These are phyloP conservation scores for Epistrophe eligans DNA, from an alignment of 2,888 invertebrate genomes.

Conservation along the genomic window DNA sequence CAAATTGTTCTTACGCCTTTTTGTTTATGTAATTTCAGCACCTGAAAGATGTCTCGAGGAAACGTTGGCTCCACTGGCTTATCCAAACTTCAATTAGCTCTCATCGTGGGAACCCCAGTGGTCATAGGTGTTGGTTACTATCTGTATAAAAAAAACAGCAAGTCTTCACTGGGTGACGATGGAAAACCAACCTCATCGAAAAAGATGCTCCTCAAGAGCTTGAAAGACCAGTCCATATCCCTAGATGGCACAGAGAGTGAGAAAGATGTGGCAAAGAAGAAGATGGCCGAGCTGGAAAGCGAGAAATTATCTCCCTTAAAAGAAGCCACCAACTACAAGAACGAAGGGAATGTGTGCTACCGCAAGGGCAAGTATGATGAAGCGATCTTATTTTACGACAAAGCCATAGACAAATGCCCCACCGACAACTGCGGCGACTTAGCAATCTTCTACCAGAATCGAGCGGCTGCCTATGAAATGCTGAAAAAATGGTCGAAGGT, in stretches of 20 bases:
- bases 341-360: slow-evolving; percentile 94
- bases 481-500: slow-evolving; percentile 93
- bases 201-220: slow-evolving; percentile 85
- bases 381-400: slow-evolving; percentile 94
- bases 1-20: background rate
- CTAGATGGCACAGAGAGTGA: slow-evolving; percentile 84
- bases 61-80: slow-evolving; percentile 80
- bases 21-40: slow-evolving; percentile 70
- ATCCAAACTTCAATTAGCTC: slow-evolving; percentile 93
- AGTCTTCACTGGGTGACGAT: slow-evolving; percentile 71
- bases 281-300: slow-evolving; percentile 79
- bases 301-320: slow-evolving; percentile 86
- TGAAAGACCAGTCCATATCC: slow-evolving; percentile 86
- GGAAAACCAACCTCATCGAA: slow-evolving; percentile 79
- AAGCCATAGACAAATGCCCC: slow-evolving; percentile 96
- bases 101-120: slow-evolving; percentile 92
- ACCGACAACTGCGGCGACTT: slow-evolving; percentile 89
- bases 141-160: slow-evolving; percentile 78
- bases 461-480: slow-evolving; percentile 97
- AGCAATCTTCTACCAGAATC: slow-evolving; percentile 97
- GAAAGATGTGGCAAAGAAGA: slow-evolving; percentile 84
- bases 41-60: slow-evolving; percentile 50
- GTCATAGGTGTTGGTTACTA: slow-evolving; percentile 93
- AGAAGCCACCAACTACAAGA: slow-evolving; percentile 91
- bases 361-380: slow-evolving; percentile 94